phyloP scores from a whole-genome alignment of 92 coral and sea anemone species.

The Porites cylindrica region DNA sequence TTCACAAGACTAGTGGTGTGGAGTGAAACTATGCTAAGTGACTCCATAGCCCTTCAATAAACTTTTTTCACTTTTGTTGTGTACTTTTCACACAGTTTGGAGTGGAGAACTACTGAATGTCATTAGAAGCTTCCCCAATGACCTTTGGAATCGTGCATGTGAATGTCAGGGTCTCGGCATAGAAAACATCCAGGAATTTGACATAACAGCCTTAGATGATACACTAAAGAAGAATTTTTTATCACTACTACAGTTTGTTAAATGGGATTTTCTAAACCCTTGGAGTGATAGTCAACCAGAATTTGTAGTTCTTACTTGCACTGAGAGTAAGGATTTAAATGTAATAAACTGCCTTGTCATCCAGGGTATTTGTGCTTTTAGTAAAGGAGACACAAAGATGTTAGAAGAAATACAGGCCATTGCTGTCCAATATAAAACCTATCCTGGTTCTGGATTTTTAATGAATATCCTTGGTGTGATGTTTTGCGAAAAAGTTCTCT shows the following conservation, averaged over 20 bases:
- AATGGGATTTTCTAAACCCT: not conserved
- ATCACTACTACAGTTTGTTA: not conserved
- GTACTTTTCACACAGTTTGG: too few relatives aligned
- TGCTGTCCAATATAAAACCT: not conserved
- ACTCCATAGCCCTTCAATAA: too few relatives aligned
- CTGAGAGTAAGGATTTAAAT: not conserved
- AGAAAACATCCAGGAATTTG: not conserved
- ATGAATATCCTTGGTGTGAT: constrained; percentile 34
- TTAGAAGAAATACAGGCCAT: constrained; percentile 3
- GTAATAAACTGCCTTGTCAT: not conserved
- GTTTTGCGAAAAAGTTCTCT: not conserved
- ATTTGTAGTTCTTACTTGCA: not conserved
- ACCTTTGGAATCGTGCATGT: too few relatives aligned
- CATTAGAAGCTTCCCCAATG: too few relatives aligned
- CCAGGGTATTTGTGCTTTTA: not conserved
- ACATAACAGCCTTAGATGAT: not conserved
- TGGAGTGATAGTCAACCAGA: not conserved
- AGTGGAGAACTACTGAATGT: too few relatives aligned
- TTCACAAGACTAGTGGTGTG: too few relatives aligned
- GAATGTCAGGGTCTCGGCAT: too few relatives aligned
- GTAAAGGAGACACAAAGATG: not conserved
- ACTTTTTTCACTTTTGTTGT: too few relatives aligned
- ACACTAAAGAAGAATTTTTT: not conserved
- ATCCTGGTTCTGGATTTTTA: not conserved
- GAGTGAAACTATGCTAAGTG: too few relatives aligned